Conservation (phyloP, 1,140 invertebrate genomes). For the Ephestia elutella region DNA sequence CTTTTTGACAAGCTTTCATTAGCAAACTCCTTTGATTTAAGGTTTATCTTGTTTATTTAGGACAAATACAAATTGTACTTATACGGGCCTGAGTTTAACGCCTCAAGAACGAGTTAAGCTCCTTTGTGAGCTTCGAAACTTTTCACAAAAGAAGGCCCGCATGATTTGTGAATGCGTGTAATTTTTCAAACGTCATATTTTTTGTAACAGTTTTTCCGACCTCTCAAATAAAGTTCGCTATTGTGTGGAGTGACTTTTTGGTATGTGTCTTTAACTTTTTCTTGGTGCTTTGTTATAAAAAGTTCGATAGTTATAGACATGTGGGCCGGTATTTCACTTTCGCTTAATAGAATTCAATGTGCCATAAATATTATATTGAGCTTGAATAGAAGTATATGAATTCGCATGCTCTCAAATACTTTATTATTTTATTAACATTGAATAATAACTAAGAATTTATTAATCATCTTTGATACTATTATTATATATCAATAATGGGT, state of each 20-base stretch:
- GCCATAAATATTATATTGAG: conserved; percentile 25
- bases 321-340: conserved; percentile 25
- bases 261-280: conserved; percentile 58
- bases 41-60: conserved; percentile 16
- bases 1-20: conserved; percentile 9
- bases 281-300: conserved; percentile 49
- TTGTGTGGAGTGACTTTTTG: conserved; percentile 63
- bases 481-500: too few relatives aligned
- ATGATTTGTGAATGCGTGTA: conserved; percentile 74
- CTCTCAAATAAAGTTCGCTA: conserved; percentile 63
- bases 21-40: conserved; percentile 13
- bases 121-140: conserved; percentile 62
- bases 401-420: neutral
- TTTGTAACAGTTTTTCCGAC: conserved; percentile 65
- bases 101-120: conserved; percentile 63
- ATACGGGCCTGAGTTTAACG: conserved; percentile 45
- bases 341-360: conserved; percentile 35
- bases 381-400: neutral
- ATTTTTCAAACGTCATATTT: conserved; percentile 74
- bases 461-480: too few relatives aligned
- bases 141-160: conserved; percentile 66
- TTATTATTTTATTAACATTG: too few relatives aligned
- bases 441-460: too few relatives aligned
- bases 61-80: conserved; percentile 31
- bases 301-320: conserved; percentile 60